phyloP scores from a whole-genome alignment of 2,113 vertebrate species.

The Pollachius pollachius region DNA sequence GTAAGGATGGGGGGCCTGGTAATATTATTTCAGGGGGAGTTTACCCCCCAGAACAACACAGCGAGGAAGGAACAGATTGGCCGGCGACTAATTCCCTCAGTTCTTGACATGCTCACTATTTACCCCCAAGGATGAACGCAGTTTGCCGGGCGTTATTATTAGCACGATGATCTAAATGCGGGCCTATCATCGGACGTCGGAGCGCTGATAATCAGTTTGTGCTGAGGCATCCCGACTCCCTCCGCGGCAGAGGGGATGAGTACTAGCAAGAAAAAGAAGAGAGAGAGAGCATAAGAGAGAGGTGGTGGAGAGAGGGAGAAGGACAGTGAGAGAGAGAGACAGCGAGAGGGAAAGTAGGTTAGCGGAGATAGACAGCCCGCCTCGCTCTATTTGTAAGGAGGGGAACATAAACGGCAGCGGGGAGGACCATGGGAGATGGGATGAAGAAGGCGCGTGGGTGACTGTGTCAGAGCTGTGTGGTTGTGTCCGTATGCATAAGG shows the following conservation, averaged over 20 bases:
- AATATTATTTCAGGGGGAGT: conserved; percentile 33
- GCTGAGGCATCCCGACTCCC: conserved; percentile 50
- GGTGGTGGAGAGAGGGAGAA: no score
- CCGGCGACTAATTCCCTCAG: conserved; percentile 19
- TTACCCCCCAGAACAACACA: conserved; percentile 22
- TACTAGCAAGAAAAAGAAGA: not conserved
- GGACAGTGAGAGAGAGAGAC: not conserved
- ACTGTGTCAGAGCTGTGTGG: conserved; percentile 10
- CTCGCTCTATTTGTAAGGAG: conserved; percentile 45
- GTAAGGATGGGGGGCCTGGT: not conserved
- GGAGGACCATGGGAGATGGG: no score
- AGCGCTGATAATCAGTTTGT: conserved; percentile 29
- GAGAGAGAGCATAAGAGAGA: no score
- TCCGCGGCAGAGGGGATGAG: conserved; percentile 16
- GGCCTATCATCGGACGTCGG: conserved; percentile 40
- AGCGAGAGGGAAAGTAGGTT: conserved; percentile 58
- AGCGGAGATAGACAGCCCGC: conserved; percentile 39
- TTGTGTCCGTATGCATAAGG: no score
- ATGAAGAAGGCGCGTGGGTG: conserved; percentile 16
- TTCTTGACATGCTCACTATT: conserved; percentile 20
- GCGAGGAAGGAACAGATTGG: conserved; percentile 40
- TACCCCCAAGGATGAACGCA: conserved; percentile 2
- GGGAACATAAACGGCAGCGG: conserved; percentile 31
- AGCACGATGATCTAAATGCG: conserved; percentile 38
- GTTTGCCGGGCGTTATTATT: conserved; percentile 44